These are phyloP conservation scores for Actinemys pallida DNA, from an alignment of 2,113 vertebrate species.

Conservation along the genomic window DNA sequence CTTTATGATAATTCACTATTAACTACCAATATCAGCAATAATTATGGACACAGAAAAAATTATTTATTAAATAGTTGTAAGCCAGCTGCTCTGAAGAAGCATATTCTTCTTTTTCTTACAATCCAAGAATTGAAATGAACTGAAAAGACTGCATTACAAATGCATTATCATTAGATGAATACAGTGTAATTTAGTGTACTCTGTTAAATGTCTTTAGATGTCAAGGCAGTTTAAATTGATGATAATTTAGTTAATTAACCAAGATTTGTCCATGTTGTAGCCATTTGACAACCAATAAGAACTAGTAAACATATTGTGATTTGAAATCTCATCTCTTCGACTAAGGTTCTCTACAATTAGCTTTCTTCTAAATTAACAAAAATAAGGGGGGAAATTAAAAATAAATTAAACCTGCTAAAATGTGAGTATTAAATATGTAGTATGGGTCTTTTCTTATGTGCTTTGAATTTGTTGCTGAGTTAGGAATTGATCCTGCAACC, in stretches of 20 bases:
- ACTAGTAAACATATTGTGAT: not conserved
- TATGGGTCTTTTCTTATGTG: not conserved
- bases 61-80: not conserved
- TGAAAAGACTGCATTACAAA: not conserved
- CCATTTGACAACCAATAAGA: not conserved
- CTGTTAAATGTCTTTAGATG: constrained; percentile 1
- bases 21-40: not conserved
- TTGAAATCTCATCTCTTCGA: constrained; percentile 39
- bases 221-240: not conserved
- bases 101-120: not conserved
- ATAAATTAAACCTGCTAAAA: not conserved
- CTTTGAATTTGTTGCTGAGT: accelerated
- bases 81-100: not conserved
- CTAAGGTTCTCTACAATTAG: not conserved
- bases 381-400: not conserved
- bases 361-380: not conserved
- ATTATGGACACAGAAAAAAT: not conserved
- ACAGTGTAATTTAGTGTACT: not conserved
- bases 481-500: not conserved
- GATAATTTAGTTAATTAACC: constrained; percentile 41
- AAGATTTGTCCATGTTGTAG: not conserved
- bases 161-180: constrained; percentile 9
- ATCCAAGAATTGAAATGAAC: not conserved
- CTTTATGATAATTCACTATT: not conserved
- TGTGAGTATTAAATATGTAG: not conserved